Evolutionary conservation across 2,888 invertebrate genomes (phyloP).

Genomic region (Dasypolia templi): DNA sequence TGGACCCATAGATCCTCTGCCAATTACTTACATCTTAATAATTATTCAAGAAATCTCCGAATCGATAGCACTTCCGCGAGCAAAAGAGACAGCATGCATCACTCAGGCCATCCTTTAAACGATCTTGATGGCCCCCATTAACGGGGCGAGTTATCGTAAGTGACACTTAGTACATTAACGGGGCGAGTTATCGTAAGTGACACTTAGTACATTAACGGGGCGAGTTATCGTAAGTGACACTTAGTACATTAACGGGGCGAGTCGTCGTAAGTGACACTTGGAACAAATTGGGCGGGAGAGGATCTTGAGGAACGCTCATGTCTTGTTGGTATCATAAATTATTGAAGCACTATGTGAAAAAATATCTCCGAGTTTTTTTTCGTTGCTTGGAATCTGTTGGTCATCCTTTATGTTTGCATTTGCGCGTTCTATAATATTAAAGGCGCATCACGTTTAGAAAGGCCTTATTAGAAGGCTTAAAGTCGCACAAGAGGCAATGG

Average conservation of each 20-base stretch:
- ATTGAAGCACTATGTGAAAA: conserved; percentile 24
- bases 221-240: conserved; percentile 79
- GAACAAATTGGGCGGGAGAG: conserved; percentile 74
- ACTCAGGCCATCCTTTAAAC: conserved; percentile 69
- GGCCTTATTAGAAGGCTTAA: too few species aligned
- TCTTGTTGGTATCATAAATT: conserved; percentile 51
- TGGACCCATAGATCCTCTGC: neutral
- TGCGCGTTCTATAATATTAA: neutral
- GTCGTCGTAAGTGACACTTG: conserved; percentile 78
- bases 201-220: too few species aligned
- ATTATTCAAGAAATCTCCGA: conserved; percentile 34
- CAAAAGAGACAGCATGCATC: conserved; percentile 55
- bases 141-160: too few species aligned
- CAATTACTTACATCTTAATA: conserved; percentile 14
- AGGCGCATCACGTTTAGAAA: neutral
- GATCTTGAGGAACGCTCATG: conserved; percentile 51
- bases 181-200: too few species aligned
- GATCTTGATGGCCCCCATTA: conserved; percentile 77
- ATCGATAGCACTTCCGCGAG: conserved; percentile 44
- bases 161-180: too few species aligned
- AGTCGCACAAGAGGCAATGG: too few species aligned
- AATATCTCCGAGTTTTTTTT: neutral
- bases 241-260: conserved; percentile 74
- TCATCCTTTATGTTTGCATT: neutral
- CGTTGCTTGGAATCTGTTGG: neutral